Evolutionary conservation across 2,888 invertebrate genomes (phyloP), one percentile per base, ranked within the genome.

Genomic region (Rhimphoctona megacephalus): DNA sequence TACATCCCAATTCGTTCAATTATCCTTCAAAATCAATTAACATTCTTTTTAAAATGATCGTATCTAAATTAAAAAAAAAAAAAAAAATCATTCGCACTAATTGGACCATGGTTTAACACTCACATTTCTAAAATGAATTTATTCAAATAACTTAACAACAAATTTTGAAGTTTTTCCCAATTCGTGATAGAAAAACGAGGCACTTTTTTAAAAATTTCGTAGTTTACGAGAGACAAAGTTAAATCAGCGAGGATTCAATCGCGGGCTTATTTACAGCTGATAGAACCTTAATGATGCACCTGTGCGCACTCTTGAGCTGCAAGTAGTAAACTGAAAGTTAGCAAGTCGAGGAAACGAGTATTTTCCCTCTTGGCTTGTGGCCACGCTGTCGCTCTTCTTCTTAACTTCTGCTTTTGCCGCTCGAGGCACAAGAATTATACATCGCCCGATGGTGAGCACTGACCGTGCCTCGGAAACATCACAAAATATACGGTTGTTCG

Each of bases 261-360:
- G 57, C 77, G 36, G 46, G 46, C 43, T 54, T n/a, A 69, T 54
- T 43, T 57, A 36, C 39, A 67, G 39, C 54, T 36, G 70, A 81
- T 43, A 33, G 78, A 73, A 69, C 49, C 54, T 49, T 43, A 49
- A 64, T 39, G 73, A 85, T 83, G 86, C 86, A 84, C 79, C 79
- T 84, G 84, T 79, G 84, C 64, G 72, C 77, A 70, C 86, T 87
- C 67, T 87, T 64, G 84, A 83, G 81, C 79, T 90, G 92, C 92
- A 90, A 91, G 90, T 89, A 90, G 90, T 90, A 89, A 92, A 94
- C 94, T 94, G 92, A 92, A 91, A 90, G 92, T 92, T 88, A 67
- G 87, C 89, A 88, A 89, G 89, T 87, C 81, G 87, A 69, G 87
- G 87, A 87, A 81, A 82, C 88, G 86, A 88, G 84, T 79, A 70